These are phyloP conservation scores for Poeciliopsis retropinna DNA, from an alignment of 2,113 vertebrate genomes.

Conservation along the genomic window DNA sequence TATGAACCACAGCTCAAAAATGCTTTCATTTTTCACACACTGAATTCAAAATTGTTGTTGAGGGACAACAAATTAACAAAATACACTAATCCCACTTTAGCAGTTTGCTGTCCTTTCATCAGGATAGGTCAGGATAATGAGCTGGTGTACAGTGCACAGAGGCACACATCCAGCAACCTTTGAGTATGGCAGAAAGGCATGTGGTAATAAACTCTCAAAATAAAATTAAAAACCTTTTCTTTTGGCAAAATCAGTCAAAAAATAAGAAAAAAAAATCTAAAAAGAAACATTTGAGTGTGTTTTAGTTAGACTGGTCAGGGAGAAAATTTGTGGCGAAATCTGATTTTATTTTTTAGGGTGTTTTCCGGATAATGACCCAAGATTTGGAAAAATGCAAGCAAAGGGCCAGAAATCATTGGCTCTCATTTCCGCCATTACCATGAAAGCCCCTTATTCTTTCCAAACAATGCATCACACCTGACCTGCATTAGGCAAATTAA, in stretches of 20 bases:
- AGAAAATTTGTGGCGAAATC: no score
- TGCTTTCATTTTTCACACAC: constrained; percentile 47
- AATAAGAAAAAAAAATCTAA: no score
- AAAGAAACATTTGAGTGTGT: no score
- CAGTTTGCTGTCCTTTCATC: constrained; percentile 1
- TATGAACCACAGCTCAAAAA: constrained; percentile 64
- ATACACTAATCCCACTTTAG: constrained; percentile 19
- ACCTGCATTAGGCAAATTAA: background rate
- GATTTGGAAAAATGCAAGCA: no score
- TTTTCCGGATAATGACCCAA: no score
- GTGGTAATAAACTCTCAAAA: background rate
- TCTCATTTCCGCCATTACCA: background rate
- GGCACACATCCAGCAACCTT: constrained; percentile 29
- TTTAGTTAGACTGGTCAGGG: no score
- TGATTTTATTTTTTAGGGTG: no score
- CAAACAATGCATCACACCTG: background rate
- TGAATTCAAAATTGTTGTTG: constrained; percentile 22
- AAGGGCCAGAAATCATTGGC: no score
- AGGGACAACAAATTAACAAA: constrained; percentile 18
- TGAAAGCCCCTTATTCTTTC: background rate
- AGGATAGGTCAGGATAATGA: constrained; percentile 47
- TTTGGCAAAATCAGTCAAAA: no score
- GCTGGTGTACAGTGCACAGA: constrained; percentile 57
- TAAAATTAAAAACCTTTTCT: background rate
- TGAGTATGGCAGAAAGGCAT: constrained; percentile 25